Base-by-base conservation (phyloP, 37 sponge, comb jelly and placozoan species). In the Halisarca cf. caerulea region DNA sequence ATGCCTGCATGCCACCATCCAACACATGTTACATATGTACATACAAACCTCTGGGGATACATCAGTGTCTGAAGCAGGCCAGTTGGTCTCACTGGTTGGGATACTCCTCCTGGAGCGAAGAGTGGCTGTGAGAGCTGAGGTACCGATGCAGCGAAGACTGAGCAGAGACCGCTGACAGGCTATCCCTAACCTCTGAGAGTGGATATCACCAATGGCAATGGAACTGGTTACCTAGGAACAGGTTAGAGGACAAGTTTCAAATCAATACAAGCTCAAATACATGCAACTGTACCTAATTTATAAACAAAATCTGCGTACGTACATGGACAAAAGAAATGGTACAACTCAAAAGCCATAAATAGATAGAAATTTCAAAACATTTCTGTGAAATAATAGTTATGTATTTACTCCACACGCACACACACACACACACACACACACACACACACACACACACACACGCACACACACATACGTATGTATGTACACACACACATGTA, bases 111-210 rank as follows among this genome's bases (percentile, higher is more conserved):
- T 37, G 15, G 40, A 17, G 1, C 77, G 20, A 17, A 74, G 77
- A 74, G 77, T 37, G 11, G 38, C 77, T 3, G 42, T 74, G 21
- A 74, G 25, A 3, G 77, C 32, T n/a, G 77, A 44, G 25, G 42
- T 74, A 24, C 45, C 45, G 43, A 74, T 41, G 2, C n/a, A 36
- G 43, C 77, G 77, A 24, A 74, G 43, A 9, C 41, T 33, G 45
- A 43, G n/a, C 45, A 74, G 45, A 15, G 77, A 74, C 25, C 77
- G 42, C 77, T 74, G 77, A 37, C 77, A 74, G 41, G 77, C 77
- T 39, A 74, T 74, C 25, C 18, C 15, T 3, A 74, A 44, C 7
- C 77, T 20, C 44, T 74, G 77, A 2, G 77, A 38, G 15, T 74
- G 77, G 24, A 74, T n/a, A 37, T 74, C 77, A 17, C 36, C 38